Conservation (phyloP, 2,113 vertebrate species). For the Papio anubis region DNA sequence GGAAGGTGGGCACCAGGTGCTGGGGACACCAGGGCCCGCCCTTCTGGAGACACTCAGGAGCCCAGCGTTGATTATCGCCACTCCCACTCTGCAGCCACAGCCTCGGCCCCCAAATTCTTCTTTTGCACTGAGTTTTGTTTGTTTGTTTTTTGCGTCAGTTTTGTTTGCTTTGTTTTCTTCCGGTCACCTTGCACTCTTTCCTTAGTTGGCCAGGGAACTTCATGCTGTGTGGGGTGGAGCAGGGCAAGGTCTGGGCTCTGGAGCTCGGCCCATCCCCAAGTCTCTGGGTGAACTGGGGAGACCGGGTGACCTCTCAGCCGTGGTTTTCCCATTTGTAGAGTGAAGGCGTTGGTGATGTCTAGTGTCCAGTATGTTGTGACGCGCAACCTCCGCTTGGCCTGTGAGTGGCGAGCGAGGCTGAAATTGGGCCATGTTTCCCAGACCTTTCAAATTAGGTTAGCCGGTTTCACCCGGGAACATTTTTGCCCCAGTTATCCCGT, state of each 20-base stretch:
- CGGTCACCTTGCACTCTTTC: background rate
- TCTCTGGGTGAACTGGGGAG: background rate
- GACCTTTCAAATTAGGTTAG: background rate
- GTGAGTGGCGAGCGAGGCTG: too few relatives aligned
- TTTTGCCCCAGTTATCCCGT: accelerated
- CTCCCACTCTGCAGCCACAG: too few relatives aligned
- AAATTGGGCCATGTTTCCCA: too few relatives aligned
- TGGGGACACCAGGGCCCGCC: background rate
- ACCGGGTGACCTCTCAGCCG: background rate
- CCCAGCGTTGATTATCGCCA: background rate
- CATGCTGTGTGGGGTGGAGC: background rate
- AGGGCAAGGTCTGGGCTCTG: background rate
- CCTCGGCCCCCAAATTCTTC: background rate
- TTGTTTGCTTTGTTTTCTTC: background rate
- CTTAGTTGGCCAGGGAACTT: accelerated
- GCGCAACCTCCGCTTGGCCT: background rate
- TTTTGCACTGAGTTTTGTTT: too few relatives aligned
- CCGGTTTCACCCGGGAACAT: too few relatives aligned
- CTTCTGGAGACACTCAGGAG: background rate
- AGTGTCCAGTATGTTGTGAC: background rate
- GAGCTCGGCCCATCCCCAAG: background rate
- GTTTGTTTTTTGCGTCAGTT: background rate
- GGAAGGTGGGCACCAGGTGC: background rate
- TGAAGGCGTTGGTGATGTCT: background rate
- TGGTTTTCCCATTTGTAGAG: background rate